These are phyloP conservation scores for Zele albiditarsus DNA, from an alignment of 2,888 invertebrate species.

Conservation along the genomic window DNA sequence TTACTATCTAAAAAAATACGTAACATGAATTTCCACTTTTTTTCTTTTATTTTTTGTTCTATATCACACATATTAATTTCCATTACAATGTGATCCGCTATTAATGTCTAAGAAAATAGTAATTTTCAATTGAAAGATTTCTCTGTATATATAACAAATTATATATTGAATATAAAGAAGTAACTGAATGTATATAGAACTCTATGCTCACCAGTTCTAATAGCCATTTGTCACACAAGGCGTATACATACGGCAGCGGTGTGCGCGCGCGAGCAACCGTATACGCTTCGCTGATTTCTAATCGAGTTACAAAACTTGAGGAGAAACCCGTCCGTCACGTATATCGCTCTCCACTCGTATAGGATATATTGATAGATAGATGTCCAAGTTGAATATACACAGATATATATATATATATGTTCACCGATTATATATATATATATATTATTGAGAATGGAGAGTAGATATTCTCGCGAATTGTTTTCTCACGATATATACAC, in stretches of 20 bases:
- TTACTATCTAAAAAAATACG: too few relatives aligned
- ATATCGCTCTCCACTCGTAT: conserved; percentile 18
- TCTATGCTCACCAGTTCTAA: conserved; percentile 19
- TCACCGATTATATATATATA: neutral
- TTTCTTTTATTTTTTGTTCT: too few relatives aligned
- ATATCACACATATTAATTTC: too few relatives aligned
- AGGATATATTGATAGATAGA: conserved; percentile 18
- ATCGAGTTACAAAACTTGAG: conserved; percentile 41
- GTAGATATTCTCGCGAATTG: conserved; percentile 1
- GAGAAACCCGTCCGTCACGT: conserved; percentile 36
- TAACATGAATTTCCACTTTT: too few relatives aligned
- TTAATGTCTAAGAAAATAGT: too few relatives aligned
- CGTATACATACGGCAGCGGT: neutral
- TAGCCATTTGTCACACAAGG: conserved; percentile 40
- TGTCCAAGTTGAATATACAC: conserved; percentile 13
- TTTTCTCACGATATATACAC: conserved; percentile 28
- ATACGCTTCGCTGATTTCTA: conserved; percentile 37
- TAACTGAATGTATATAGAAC: neutral
- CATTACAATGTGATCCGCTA: too few relatives aligned
- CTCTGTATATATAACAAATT: neutral
- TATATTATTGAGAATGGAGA: neutral
- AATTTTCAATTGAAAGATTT: neutral
- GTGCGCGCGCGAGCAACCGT: neutral
- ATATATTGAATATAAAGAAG: neutral
- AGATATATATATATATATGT: neutral